Conservation (phyloP, 2,888 invertebrate genomes). For the Acheta domesticus region DNA sequence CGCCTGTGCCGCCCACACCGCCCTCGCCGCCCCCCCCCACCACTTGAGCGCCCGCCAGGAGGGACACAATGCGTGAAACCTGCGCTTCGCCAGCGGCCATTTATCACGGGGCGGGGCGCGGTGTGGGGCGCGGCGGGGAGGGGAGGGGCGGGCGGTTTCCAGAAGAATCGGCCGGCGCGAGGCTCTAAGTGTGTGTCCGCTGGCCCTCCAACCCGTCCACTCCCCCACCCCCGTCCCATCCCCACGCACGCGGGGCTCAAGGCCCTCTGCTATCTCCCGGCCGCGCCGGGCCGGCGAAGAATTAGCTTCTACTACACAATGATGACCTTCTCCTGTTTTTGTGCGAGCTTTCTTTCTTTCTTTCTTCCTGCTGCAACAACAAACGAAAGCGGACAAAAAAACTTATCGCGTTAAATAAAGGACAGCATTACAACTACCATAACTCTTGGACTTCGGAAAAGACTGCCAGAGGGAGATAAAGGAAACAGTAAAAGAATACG, state of each 20-base stretch:
- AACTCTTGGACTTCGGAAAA: conserved; percentile 18
- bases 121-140: neutral
- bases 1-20: neutral
- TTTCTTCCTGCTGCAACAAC: neutral
- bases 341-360: neutral
- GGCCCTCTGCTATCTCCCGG: no score
- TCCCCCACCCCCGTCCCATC: neutral
- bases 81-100: neutral
- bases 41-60: neutral
- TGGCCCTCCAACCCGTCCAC: neutral
- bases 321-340: conserved; percentile 12
- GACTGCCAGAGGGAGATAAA: conserved; percentile 1
- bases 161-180: conserved; percentile 7
- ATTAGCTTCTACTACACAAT: conserved; percentile 6
- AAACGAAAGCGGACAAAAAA: conserved; percentile 4
- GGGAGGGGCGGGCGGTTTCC: neutral
- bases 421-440: conserved; percentile 18
- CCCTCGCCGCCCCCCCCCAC: neutral
- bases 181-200: conserved; percentile 2
- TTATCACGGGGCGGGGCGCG: neutral
- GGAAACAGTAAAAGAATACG: conserved; percentile 1
- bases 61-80: conserved; percentile 11
- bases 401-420: conserved; percentile 18
- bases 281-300: neutral
- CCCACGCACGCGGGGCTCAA: no score